These are phyloP conservation scores for Pitangus sulphuratus DNA, from an alignment of 2,797 vertebrate genomes.

Conservation along the genomic window DNA sequence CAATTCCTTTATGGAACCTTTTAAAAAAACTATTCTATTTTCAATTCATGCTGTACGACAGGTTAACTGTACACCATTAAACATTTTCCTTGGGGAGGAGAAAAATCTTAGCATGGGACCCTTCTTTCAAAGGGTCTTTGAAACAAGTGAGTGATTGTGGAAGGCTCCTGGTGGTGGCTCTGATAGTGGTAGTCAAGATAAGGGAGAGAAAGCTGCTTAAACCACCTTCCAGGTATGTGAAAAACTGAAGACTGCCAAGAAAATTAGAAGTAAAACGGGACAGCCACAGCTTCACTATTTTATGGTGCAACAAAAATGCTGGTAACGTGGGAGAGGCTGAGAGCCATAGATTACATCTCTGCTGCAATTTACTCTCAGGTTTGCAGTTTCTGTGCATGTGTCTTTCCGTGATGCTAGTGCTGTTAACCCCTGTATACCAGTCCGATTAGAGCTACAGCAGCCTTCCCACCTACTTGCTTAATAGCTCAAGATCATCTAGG, in stretches of 20 bases:
- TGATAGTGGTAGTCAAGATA: not conserved
- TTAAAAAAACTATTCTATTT: not conserved
- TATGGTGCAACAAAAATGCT: conserved; percentile 1
- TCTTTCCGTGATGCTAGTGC: conserved; percentile 12
- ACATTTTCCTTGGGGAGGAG: not conserved
- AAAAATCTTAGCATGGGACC: not conserved
- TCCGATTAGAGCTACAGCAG: not conserved
- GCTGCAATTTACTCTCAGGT: conserved; percentile 31
- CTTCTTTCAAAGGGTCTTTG: not conserved
- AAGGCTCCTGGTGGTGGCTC: not conserved
- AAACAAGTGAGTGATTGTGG: not conserved
- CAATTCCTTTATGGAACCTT: not conserved
- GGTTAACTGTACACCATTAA: not conserved
- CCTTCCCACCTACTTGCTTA: not conserved
- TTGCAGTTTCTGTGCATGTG: not conserved
- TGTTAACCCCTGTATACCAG: conserved; percentile 38
- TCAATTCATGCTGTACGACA: not conserved
- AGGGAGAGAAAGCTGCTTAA: conserved; percentile 16
- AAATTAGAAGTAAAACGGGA: conserved; percentile 34
- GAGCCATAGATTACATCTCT: not conserved
- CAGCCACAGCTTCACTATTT: not conserved
- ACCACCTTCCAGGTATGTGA: not conserved
- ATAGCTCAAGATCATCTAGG: conserved; percentile 56
- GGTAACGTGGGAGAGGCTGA: conserved; percentile 35
- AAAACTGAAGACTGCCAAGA: conserved; percentile 1